Conservation (phyloP, 2,113 vertebrate genomes). For the Chionomys nivalis region DNA sequence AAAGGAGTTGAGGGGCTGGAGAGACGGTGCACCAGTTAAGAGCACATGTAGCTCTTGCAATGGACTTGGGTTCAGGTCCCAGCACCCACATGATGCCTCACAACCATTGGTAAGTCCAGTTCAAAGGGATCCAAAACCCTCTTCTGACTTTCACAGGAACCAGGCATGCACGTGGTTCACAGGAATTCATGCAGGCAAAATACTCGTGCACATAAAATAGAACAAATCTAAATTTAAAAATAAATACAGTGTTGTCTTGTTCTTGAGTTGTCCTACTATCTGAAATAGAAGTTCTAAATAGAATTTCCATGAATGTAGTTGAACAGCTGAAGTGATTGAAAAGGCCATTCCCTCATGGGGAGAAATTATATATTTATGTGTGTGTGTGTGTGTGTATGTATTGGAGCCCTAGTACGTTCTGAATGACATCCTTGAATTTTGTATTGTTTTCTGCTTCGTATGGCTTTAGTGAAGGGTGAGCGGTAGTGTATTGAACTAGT, state of each 20-base stretch:
- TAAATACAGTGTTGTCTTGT: background rate
- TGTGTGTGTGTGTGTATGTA: background rate
- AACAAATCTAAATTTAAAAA: background rate
- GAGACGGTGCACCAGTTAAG: background rate
- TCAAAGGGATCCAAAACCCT: background rate
- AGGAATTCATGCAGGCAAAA: background rate
- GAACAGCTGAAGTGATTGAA: background rate
- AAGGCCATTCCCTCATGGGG: background rate
- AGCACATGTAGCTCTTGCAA: background rate
- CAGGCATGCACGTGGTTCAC: background rate
- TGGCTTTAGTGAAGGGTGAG: background rate
- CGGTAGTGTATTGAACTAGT: background rate
- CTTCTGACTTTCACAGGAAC: background rate
- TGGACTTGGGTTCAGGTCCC: background rate
- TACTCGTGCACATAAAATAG: background rate
- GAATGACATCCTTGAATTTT: background rate
- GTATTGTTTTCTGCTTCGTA: background rate
- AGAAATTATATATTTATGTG: background rate
- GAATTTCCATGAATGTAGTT: background rate
- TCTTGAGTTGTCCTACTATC: background rate
- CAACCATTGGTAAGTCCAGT: background rate
- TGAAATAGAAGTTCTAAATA: slow-evolving; percentile 35
- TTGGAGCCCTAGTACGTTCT: background rate
- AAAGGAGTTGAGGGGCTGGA: background rate
- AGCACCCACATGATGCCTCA: background rate